These are phyloP conservation scores for Drosophila anomelani DNA, from an alignment of 2,888 invertebrate genomes.

Conservation along the genomic window DNA sequence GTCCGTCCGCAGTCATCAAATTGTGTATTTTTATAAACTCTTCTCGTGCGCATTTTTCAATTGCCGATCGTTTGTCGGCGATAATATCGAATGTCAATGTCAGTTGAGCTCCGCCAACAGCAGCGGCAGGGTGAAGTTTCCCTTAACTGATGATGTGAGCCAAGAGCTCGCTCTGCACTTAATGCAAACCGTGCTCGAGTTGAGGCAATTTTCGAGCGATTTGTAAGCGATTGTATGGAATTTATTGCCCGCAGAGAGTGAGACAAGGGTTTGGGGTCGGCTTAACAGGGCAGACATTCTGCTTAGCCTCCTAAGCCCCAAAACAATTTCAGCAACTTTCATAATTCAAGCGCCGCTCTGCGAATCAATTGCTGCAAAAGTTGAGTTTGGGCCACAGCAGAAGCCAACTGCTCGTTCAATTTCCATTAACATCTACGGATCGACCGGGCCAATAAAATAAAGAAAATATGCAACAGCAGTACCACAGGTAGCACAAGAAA, in stretches of 20 bases:
- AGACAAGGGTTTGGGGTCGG: conserved; percentile 4
- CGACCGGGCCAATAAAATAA: conserved; percentile 71
- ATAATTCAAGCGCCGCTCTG: conserved; percentile 60
- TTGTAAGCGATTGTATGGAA: conserved; percentile 71
- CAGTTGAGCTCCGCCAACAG: conserved; percentile 44
- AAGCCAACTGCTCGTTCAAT: conserved; percentile 58
- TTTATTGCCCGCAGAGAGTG: conserved; percentile 43
- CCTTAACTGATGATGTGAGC: conserved; percentile 64
- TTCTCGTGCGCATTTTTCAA: conserved; percentile 67
- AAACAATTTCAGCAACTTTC: conserved; percentile 73
- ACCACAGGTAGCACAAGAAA: conserved; percentile 25
- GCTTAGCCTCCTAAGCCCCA: conserved; percentile 32
- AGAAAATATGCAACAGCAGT: conserved; percentile 68
- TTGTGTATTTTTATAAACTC: conserved; percentile 61
- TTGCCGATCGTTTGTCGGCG: conserved; percentile 72
- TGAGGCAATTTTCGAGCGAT: conserved; percentile 76
- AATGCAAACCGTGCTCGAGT: conserved; percentile 64
- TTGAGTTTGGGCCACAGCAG: conserved; percentile 31
- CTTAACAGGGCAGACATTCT: conserved; percentile 1
- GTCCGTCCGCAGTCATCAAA: conserved; percentile 42
- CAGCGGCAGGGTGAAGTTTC: conserved; percentile 42
- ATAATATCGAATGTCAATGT: conserved; percentile 78
- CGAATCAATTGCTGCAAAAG: conserved; percentile 40
- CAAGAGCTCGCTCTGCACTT: conserved; percentile 54
- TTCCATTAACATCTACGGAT: conserved; percentile 71